Evolutionary conservation across 2,113 vertebrate species (phyloP).

Genomic region (Trogon surrucura): DNA sequence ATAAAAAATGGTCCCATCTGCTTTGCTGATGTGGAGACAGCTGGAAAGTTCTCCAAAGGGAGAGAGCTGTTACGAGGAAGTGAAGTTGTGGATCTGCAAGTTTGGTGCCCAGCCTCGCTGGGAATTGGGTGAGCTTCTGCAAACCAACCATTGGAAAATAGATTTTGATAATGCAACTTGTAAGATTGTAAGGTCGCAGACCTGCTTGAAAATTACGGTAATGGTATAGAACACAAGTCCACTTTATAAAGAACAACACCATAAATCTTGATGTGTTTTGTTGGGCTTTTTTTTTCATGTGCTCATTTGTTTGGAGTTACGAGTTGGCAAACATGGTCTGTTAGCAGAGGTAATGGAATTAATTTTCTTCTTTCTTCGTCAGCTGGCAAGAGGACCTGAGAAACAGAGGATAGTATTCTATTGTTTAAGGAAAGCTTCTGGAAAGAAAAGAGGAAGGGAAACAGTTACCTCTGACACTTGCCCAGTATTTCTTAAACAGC

Average conservation of each 20-base stretch:
- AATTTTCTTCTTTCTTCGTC: conserved; percentile 1
- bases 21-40: conserved; percentile 14
- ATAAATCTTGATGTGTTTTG: neutral
- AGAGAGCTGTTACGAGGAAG: neutral
- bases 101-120: neutral
- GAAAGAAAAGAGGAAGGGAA: neutral
- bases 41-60: neutral
- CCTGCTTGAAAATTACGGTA: neutral
- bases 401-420: neutral
- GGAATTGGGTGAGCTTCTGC: neutral
- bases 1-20: conserved; percentile 32
- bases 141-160: neutral
- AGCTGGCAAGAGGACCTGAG: neutral
- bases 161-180: neutral
- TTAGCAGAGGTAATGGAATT: neutral
- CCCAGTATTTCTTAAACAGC: neutral
- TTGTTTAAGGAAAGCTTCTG: conserved; percentile 42
- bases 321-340: neutral
- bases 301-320: neutral
- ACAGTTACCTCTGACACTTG: neutral
- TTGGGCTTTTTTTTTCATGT: neutral
- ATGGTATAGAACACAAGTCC: neutral
- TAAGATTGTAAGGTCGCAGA: neutral
- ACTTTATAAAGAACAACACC: neutral
- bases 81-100: neutral